Evolutionary conservation across 1,140 invertebrate species (phyloP).

Genomic region (Musca domestica): DNA sequence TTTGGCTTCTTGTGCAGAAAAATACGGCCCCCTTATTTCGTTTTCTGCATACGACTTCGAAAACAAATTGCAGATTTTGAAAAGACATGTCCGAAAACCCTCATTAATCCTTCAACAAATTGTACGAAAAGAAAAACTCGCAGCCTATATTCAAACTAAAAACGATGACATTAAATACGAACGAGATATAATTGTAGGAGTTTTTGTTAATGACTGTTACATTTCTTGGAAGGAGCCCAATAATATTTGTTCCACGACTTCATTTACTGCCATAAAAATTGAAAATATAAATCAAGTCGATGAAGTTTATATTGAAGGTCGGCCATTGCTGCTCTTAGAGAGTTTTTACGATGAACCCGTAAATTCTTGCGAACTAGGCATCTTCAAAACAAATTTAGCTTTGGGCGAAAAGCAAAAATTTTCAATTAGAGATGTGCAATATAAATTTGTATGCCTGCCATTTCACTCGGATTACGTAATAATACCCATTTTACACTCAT

Average conservation of each 20-base stretch:
- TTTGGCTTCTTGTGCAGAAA: constrained; percentile 6
- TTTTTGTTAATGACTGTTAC: constrained; percentile 11
- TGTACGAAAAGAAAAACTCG: not conserved
- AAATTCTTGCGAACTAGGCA: not conserved
- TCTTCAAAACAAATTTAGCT: not conserved
- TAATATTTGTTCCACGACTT: constrained; percentile 5
- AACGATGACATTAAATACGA: not conserved
- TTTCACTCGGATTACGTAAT: not conserved
- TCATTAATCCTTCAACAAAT: constrained; percentile 13
- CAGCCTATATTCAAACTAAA: not conserved
- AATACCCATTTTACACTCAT: not conserved
- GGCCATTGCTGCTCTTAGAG: not conserved
- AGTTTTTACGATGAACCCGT: not conserved
- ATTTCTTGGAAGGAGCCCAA: constrained; percentile 18
- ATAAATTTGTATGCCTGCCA: constrained; percentile 1
- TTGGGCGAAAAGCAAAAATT: not conserved
- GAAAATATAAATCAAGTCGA: not conserved
- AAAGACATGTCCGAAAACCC: constrained; percentile 15
- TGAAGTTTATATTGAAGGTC: not conserved
- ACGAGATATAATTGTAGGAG: constrained; percentile 5
- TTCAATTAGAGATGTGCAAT: not conserved
- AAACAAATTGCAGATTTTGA: constrained; percentile 11
- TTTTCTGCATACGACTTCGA: constrained; percentile 16
- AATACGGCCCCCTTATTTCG: not conserved
- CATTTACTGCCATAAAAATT: not conserved